Evolutionary conservation across 1,140 invertebrate species (phyloP), one percentile per base, ranked within the genome.

Genomic region (Neotoxoptera formosana): DNA sequence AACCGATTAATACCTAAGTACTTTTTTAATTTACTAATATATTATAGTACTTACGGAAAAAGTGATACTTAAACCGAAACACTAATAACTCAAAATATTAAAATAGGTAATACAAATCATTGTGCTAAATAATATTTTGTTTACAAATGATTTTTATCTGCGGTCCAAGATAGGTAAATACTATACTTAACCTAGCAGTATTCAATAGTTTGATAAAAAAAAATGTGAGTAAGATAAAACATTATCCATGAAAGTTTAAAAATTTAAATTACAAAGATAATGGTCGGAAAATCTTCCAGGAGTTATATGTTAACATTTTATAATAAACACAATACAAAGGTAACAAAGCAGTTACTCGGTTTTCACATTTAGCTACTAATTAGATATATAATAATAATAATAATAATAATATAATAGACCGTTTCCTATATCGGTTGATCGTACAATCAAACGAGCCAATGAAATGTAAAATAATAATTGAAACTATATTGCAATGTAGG

Each of bases 141-240:
- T 76, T 89, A 89, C 34, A 56, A 56, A 89, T 56, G n/a, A 89
- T 89, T 36, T 53, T 36, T 89, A 53, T 56, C 25, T 47, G 25
- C 11, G 25, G 41, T 84, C 23, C 45, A 30, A 41, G 1, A 25
- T 23, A 41, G 20, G 2, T 83, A 23, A n/a, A n/a, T 67, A 76
- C 4, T 6, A 20, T 34, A 67, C 11, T n/a, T 67, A 67, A 9
- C 11, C 23, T 60, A 60, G 4, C 9, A n/a, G 30, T n/a, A 67
- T 11, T 30, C 14, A 76, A 34, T 76, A n/a, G 7, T n/a, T 76
- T 76, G 0, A n/a, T 76, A 14, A 20, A 76, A 20, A 76, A n/a
- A 0, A 34, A 17, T n/a, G 7, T 67, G 21, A 14, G 11, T 76
- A 76, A n/a, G n/a, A 76, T n/a, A n/a, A 76, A 34, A 76, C 0